Evolutionary conservation across 2,113 vertebrate species (phyloP), one percentile per base, ranked within the genome.

Genomic region (Edolisoma coerulescens): DNA sequence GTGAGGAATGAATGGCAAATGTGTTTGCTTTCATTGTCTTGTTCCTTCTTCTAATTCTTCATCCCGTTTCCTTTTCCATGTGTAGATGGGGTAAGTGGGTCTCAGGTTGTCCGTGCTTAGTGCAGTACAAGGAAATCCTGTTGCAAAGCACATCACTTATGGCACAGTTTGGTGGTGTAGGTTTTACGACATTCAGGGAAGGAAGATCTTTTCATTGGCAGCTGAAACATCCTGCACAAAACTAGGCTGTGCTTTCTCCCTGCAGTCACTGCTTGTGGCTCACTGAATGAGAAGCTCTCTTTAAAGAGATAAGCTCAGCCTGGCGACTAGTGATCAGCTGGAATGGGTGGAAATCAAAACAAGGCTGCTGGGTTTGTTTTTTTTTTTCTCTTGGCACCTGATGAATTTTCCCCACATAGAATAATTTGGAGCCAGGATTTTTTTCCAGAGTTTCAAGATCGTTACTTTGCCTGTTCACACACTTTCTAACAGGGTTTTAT

Each of bases 271-370:
- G 59, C 49, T 63, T 63, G 53, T 49, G 57, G 71, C 83, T 94
- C 74, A 54, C 45, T 71, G 42, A 75, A 32, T 57, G 67, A 87
- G 63, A 64, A 92, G 30, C 24, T 70, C n/a, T 82, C 64, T 52
- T 84, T 84, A 88, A 93, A 93, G 88, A 37, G 21, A 70, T 39
- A 67, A 42, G n/a, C 71, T 88, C 54, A 86, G 42, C 33, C 90
- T 73, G 27, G n/a, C 95, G 59, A 49, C 17, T 27, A 57, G 37
- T 42, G 49, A 95, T 85, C 80, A 87, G 39, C 57, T 84, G 70
- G 54, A 89, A 80, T n/a, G 30, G 35, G 54, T 52, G 12, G 71
- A 94, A 96, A 95, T 88, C 49, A 93, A 97, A 97, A 65, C 44
- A 54, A 75, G 44, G 32, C 7, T 52, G 16, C 70, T 3, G 6